These are phyloP conservation scores for Tachyglossus aculeatus DNA, from an alignment of 2,797 vertebrate genomes.

Conservation along the genomic window DNA sequence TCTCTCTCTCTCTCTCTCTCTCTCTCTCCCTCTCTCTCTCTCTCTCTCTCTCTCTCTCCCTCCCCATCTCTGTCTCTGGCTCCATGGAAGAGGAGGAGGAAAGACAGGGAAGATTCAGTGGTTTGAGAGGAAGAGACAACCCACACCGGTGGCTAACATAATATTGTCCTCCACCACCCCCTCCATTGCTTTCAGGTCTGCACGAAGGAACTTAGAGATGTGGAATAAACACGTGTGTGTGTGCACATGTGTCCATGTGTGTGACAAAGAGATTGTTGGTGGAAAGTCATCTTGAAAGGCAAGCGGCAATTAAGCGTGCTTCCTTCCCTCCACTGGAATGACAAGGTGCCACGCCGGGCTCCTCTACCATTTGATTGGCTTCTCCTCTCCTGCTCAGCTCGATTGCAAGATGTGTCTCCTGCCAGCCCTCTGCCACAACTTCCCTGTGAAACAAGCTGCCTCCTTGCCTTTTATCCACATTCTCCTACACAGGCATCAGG, in stretches of 20 bases:
- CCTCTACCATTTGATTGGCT: slow-evolving; percentile 68
- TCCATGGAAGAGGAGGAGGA: too few relatives aligned
- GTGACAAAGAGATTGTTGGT: slow-evolving; percentile 70
- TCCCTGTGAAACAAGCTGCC: slow-evolving; percentile 54
- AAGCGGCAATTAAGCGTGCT: slow-evolving; percentile 71
- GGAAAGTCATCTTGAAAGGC: slow-evolving; percentile 67
- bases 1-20: too few relatives aligned
- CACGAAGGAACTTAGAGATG: slow-evolving; percentile 41
- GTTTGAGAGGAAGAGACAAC: not conserved
- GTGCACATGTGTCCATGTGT: too few relatives aligned
- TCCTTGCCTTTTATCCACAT: slow-evolving; percentile 30
- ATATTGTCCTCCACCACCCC: slow-evolving; percentile 15
- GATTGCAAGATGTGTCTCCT: slow-evolving; percentile 48
- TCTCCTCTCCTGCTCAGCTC: slow-evolving; percentile 51
- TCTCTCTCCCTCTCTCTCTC: too few relatives aligned
- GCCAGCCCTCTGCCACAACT: slow-evolving; percentile 65
- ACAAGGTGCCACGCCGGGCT: slow-evolving; percentile 61
- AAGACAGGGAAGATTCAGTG: slow-evolving; percentile 37
- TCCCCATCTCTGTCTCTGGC: too few relatives aligned
- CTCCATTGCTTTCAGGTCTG: slow-evolving; percentile 22
- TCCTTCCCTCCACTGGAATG: slow-evolving; percentile 66
- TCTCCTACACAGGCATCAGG: slow-evolving; percentile 18
- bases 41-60: too few relatives aligned
- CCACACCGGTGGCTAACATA: not conserved
- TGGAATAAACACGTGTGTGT: slow-evolving; percentile 61